Evolutionary conservation across 2,113 vertebrate genomes (phyloP).

Genomic region (Rattus rattus): DNA sequence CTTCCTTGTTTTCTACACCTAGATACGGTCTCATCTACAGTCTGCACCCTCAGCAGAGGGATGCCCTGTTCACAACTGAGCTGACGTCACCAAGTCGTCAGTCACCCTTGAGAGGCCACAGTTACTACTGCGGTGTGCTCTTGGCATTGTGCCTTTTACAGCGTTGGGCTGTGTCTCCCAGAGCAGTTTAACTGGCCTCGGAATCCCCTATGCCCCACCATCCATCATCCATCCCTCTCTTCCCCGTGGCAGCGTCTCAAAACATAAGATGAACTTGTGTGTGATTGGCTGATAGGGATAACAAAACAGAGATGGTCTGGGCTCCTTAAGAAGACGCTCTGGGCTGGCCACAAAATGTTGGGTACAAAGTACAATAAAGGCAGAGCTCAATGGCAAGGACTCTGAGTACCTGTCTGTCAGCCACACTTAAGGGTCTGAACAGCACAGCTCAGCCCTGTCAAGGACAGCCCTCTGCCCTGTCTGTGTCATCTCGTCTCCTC

Average conservation of each 20-base stretch:
- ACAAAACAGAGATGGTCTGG: not conserved
- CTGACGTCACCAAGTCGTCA: too few relatives aligned
- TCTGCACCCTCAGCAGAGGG: not conserved
- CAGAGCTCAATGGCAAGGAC: not conserved
- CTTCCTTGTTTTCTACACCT: too few relatives aligned
- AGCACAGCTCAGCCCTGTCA: not conserved
- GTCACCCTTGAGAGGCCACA: not conserved
- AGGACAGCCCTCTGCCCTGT: not conserved
- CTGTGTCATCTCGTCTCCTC: not conserved
- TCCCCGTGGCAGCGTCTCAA: not conserved
- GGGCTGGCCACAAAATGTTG: not conserved
- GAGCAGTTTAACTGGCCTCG: not conserved
- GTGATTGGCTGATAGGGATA: not conserved
- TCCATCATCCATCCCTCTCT: not conserved
- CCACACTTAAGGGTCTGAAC: not conserved
- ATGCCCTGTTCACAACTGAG: too few relatives aligned
- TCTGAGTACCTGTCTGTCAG: not conserved
- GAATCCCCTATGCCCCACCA: not conserved
- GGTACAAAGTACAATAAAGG: not conserved
- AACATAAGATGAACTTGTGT: not conserved
- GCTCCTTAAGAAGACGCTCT: not conserved
- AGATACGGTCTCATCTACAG: fast-evolving
- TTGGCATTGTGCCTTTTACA: not conserved
- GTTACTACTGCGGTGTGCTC: not conserved
- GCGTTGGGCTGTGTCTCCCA: not conserved